Evolutionary conservation across 2,888 invertebrate genomes (phyloP), one percentile per base, ranked within the genome.

Genomic region (Cephus nigrinus): DNA sequence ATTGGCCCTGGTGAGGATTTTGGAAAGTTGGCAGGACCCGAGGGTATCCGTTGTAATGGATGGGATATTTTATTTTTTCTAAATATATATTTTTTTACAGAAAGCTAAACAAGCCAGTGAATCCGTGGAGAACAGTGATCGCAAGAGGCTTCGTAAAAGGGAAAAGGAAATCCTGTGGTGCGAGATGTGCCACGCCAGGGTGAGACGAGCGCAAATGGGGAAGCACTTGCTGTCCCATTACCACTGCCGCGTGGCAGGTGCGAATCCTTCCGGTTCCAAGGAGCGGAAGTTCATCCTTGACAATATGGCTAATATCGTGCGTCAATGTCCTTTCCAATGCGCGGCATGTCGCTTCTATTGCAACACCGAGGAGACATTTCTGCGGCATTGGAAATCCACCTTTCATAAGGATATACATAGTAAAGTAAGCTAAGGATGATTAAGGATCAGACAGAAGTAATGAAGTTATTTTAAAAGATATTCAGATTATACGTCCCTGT

Each of bases 181-280:
- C 88, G 93, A 94, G 75, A 95, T 95, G 73, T 97, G 97, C 86
- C 94, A 94, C 78, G 94, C 95, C 40, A 93, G 94, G 81, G 95
- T 97, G 71, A 93, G 94, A 79, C 93, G 93, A 11, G 93, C 94
- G 85, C 92, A 95, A 82, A 95, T 97, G 92, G 97, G 97, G 69
- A 97, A 97, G 88, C 97, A 97, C 92, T 93, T 98, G 80, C 95
- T 97, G 85, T 97, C 97, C 1, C 96, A 96, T 89, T 97, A 95
- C 90, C 97, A 98, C 91, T 96, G 95, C 86, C 93, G 96, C 80
- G 89, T 91, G 74, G 89, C 91, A 79, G 95, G 96, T 88, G 94
- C 95, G 80, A 93, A 93, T 79, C 94, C 94, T 75, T 92, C 93
- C 73, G 92, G 93, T 80, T 93, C 94, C 4, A 92, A 92, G 36